Conservation (phyloP, 2,888 invertebrate genomes). For the Aspidapion aeneum region DNA sequence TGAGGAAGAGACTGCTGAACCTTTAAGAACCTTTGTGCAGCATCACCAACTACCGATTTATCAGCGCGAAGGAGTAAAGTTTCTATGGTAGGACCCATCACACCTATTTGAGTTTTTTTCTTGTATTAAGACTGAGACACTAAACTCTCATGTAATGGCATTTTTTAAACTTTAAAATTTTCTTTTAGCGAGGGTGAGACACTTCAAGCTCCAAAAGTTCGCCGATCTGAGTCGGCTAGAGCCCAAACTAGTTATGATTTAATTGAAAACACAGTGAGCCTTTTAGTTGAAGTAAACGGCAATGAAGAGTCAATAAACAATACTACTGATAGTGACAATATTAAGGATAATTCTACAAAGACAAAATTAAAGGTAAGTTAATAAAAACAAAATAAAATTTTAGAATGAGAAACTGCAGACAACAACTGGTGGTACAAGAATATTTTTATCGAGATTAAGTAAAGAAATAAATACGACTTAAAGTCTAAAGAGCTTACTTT, state of each 20-base stretch:
- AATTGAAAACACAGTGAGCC: conserved; percentile 49
- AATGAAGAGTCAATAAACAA: conserved; percentile 45
- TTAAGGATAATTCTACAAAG: background rate
- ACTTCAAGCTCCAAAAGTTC: conserved; percentile 41
- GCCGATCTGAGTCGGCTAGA: conserved; percentile 41
- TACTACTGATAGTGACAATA: conserved; percentile 24
- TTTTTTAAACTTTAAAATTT: background rate
- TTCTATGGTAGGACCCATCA: conserved; percentile 48
- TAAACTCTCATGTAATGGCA: too few relatives aligned
- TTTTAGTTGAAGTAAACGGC: conserved; percentile 46
- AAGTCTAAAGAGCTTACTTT: too few relatives aligned
- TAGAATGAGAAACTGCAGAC: background rate
- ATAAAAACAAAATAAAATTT: background rate
- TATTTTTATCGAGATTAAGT: too few relatives aligned
- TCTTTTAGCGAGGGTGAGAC: conserved; percentile 43
- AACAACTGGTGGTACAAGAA: too few relatives aligned
- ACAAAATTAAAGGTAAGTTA: background rate
- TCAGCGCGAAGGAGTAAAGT: conserved; percentile 59
- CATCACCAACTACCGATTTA: conserved; percentile 75
- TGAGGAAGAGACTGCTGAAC: conserved; percentile 74
- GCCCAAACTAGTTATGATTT: conserved; percentile 50
- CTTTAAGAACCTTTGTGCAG: conserved; percentile 62
- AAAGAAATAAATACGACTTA: too few relatives aligned
- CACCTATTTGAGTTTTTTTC: too few relatives aligned
- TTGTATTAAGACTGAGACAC: too few relatives aligned